Base-by-base conservation (phyloP, 2,888 invertebrate species). In the Dryocosmus kuriphilus region DNA sequence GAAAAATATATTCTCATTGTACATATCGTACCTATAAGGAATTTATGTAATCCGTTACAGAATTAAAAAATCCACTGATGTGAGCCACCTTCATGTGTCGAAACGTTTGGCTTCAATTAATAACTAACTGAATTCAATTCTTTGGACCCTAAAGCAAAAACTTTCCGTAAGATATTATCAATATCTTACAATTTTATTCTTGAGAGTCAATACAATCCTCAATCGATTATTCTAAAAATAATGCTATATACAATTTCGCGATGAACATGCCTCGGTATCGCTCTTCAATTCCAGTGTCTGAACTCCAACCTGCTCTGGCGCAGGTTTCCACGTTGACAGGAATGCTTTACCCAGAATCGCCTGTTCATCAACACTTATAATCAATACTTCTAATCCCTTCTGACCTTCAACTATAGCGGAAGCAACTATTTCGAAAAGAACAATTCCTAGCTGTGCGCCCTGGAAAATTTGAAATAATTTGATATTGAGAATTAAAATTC, bases 281-380 rank as follows among this genome's bases (percentile, higher is more conserved):
- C 76, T 88, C 38, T 80, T 85, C 6, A 91, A 79, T 78, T 82
- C 61, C 8, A 85, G 79, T 30, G 67, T 80, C n/a, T 62, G 60
- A 65, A 89, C 9, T 8, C 85, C 86, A 76, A 80, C 86, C 81
- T 89, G 88, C 79, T 88, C 88, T 22, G 85, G 74, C 38, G 75
- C 63, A 24, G 86, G 85, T 27, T 65, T 75, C 89, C 89, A 91
- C 5, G 81, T 81, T 14, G 67, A 87, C 5, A 90, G 11, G 14
- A 81, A 4, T 41, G 83, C 87, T 60, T 79, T 79, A 22, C 22
- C 16, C 1, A 7, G n/a, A 5, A 16, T 4, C 19, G 46, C 51
- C 60, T 11, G 6, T 6, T 24, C 24, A 11, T 9, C 11, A 0
- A 30, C 30, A 19, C n/a, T n/a, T 19, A 8, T 30, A 2, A 71